phyloP scores from a whole-genome alignment of 2,888 invertebrate genomes.

The Cylindroiulus punctatus region DNA sequence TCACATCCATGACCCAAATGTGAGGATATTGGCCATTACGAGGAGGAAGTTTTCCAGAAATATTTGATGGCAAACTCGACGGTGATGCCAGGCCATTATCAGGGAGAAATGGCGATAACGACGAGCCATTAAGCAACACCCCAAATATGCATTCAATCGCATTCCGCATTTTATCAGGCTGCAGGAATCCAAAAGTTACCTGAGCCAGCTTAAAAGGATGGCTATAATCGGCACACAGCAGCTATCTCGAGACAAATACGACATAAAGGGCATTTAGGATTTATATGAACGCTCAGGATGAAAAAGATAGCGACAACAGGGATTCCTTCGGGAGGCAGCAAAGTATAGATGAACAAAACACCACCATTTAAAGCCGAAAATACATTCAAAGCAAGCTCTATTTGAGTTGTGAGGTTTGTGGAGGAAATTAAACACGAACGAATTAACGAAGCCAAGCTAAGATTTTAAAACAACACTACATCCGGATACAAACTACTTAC shows the following conservation, averaged over 20 bases:
- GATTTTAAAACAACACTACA: too few relatives aligned
- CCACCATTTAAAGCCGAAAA: neutral
- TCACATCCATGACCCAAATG: too few relatives aligned
- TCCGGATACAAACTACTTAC: too few relatives aligned
- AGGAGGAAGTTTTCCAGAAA: neutral
- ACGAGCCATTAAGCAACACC: neutral
- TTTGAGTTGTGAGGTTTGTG: neutral
- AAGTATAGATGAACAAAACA: neutral
- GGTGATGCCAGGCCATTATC: neutral
- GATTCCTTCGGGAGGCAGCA: neutral
- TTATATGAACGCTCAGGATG: neutral
- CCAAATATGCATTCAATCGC: slow-evolving; percentile 10
- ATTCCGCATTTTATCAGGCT: slow-evolving; percentile 21
- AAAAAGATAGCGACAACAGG: slow-evolving; percentile 9
- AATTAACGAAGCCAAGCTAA: neutral
- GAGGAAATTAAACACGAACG: neutral
- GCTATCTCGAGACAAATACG: slow-evolving; percentile 15
- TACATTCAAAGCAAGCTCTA: neutral
- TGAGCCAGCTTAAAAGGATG: neutral
- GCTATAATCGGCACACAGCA: neutral
- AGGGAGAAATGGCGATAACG: neutral
- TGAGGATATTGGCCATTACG: too few relatives aligned
- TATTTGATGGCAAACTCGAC: neutral
- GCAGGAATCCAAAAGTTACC: neutral
- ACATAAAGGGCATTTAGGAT: slow-evolving; percentile 36